Evolutionary conservation across 2,113 vertebrate genomes (phyloP).

Genomic region (Syngnathoides biaculeatus): DNA sequence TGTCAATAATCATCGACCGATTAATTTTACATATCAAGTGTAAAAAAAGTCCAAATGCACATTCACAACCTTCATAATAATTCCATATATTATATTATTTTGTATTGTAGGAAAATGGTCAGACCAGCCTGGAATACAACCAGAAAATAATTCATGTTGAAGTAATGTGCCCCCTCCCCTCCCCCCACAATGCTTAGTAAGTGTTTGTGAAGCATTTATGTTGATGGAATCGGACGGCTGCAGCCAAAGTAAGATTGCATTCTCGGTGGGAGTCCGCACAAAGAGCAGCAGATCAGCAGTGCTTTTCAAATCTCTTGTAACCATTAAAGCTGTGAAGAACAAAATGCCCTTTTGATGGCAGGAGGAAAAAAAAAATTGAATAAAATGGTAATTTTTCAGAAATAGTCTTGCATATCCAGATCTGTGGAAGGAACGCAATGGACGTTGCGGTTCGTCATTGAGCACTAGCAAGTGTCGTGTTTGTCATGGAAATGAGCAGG

Average conservation of each 20-base stretch:
- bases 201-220: conserved; percentile 70
- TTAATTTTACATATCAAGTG: not conserved
- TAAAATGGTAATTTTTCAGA: conserved; percentile 73
- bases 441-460: conserved; percentile 49
- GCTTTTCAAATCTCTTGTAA: conserved; percentile 66
- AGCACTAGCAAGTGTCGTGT: conserved; percentile 67
- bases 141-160: conserved; percentile 57
- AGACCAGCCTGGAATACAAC: conserved; percentile 36
- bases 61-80: conserved; percentile 13
- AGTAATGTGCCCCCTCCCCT: conserved; percentile 63
- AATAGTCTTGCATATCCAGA: conserved; percentile 64
- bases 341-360: conserved; percentile 69
- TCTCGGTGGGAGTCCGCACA: conserved; percentile 70
- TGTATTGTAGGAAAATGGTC: conserved; percentile 53
- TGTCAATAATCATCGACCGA: not conserved
- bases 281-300: conserved; percentile 65
- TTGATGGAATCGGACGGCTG: conserved; percentile 70
- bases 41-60: not conserved
- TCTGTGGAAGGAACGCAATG: conserved; percentile 53
- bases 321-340: conserved; percentile 67
- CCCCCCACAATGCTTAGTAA: conserved; percentile 65
- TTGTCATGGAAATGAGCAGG: conserved; percentile 70
- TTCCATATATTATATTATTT: conserved; percentile 47
- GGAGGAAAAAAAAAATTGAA: conserved; percentile 67
- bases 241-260: conserved; percentile 69